Evolutionary conservation across 2,113 vertebrate genomes (phyloP).

Genomic region (Axis porcinus): DNA sequence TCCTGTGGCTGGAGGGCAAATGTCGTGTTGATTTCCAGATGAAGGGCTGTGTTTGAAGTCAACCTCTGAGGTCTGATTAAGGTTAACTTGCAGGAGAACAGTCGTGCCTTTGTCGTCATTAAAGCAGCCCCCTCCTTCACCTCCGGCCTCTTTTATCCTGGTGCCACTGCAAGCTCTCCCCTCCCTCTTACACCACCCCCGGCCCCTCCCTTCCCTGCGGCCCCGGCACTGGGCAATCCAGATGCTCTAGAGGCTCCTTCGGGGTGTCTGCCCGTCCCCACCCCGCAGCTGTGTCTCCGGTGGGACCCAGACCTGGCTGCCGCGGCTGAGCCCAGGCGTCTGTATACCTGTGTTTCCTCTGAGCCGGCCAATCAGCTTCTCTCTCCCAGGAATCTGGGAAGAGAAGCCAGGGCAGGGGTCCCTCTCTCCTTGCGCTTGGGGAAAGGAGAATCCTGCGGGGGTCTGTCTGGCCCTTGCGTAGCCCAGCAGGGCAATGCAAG

Average conservation of each 20-base stretch:
- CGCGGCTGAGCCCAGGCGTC: accelerated
- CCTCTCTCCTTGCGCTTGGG: neutral
- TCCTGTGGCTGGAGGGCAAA: neutral
- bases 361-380: neutral
- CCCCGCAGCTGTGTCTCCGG: accelerated
- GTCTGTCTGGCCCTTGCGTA: neutral
- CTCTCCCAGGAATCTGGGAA: neutral
- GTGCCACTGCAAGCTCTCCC: neutral
- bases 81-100: neutral
- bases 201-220: neutral
- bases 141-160: neutral
- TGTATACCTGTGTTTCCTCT: neutral
- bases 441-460: too few species aligned
- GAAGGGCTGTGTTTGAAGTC: neutral
- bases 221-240: accelerated
- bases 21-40: neutral
- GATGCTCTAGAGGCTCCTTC: accelerated
- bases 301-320: neutral
- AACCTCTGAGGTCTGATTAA: neutral
- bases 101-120: accelerated
- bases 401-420: too few species aligned
- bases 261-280: neutral
- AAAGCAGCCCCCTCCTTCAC: neutral
- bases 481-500: neutral
- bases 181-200: neutral